Conservation (phyloP, 2,888 invertebrate genomes). For the Ochropleura plecta region DNA sequence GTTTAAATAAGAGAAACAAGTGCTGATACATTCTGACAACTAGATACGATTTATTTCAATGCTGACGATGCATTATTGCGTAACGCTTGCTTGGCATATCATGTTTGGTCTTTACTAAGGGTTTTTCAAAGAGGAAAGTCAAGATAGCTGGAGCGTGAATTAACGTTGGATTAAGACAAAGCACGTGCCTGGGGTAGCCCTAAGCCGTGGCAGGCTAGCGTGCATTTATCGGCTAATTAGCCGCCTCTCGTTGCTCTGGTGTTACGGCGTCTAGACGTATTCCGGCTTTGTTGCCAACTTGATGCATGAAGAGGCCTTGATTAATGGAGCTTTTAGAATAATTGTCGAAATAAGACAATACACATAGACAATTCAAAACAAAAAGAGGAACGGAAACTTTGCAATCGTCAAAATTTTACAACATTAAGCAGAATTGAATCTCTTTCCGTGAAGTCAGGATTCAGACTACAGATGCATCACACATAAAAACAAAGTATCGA, state of each 20-base stretch:
- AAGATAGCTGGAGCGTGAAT: conserved; percentile 30
- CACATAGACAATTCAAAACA: background rate
- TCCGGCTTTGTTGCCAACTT: conserved; percentile 73
- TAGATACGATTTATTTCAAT: conserved; percentile 51
- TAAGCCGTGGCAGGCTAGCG: conserved; percentile 60
- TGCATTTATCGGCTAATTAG: conserved; percentile 80
- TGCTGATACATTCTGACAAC: conserved; percentile 62
- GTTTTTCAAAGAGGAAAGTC: conserved; percentile 25
- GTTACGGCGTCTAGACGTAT: conserved; percentile 79
- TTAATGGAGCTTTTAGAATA: conserved; percentile 64
- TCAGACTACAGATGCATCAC: conserved; percentile 26
- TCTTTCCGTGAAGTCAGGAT: background rate
- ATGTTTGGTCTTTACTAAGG: conserved; percentile 4
- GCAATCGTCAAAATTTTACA: background rate
- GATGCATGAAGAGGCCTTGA: conserved; percentile 61
- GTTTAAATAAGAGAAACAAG: conserved; percentile 70
- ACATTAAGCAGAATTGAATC: background rate
- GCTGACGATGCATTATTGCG: conserved; percentile 40
- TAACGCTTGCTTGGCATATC: conserved; percentile 29
- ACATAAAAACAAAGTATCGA: conserved; percentile 24
- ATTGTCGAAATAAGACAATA: conserved; percentile 35
- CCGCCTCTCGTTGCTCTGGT: conserved; percentile 67
- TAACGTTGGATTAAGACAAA: conserved; percentile 60
- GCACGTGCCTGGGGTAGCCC: conserved; percentile 43
- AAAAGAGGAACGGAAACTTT: background rate